Conservation (phyloP, 2,113 vertebrate species). For the Ploceus nigricollis region DNA sequence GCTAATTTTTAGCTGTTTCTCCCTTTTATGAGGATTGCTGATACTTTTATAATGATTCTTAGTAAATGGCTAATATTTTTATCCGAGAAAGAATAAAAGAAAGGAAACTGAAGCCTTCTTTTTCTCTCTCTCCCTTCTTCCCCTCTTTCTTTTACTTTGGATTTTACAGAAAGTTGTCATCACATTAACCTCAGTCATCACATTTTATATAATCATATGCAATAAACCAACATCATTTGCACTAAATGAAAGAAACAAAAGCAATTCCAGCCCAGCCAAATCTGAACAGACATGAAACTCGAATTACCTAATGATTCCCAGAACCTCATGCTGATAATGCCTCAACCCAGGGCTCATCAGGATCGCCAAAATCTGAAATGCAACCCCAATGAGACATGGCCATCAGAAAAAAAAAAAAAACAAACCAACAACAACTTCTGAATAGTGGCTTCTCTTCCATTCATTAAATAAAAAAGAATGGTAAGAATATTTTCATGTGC, state of each 20-base stretch:
- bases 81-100: not conserved
- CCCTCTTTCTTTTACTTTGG: not conserved
- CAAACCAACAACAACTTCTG: not conserved
- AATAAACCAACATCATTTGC: not conserved
- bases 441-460: not conserved
- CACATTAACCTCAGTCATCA: not conserved
- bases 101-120: rapidly evolving
- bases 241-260: not conserved
- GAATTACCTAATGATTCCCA: not conserved
- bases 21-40: not conserved
- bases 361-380: not conserved
- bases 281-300: not conserved
- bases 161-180: not conserved
- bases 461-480: not conserved
- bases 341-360: not conserved
- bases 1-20: not conserved
- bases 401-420: not conserved
- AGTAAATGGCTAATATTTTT: not conserved
- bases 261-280: not conserved
- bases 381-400: not conserved
- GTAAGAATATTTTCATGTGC: not conserved
- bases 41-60: not conserved
- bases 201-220: not conserved
- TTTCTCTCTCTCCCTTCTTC: not conserved
- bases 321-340: not conserved